A percentile compares a stretch with the other conserved stretches of the same genome.
These are phyloP conservation scores for Microctonus hyperodae DNA, from an alignment of 2,888 invertebrate species.

Conservation along the genomic window DNA sequence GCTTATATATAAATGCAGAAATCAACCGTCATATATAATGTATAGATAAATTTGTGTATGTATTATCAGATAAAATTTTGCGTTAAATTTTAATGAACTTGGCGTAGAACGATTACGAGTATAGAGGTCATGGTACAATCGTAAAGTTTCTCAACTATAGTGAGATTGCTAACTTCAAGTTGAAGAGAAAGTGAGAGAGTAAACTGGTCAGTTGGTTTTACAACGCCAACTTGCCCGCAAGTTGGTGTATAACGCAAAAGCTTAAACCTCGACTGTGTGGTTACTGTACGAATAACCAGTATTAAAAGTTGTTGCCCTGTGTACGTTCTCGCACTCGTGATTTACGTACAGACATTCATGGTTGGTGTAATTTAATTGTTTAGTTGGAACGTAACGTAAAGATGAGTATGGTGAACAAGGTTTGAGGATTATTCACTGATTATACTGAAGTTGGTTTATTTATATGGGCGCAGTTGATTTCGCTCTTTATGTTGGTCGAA, in stretches of 20 bases:
- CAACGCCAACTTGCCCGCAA: conserved; percentile 31
- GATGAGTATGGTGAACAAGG: conserved; percentile 36
- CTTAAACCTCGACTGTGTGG: neutral
- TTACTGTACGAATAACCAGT: conserved; percentile 27
- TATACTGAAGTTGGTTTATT: conserved; percentile 29
- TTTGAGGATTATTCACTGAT: conserved; percentile 15
- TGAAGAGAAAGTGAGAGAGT: conserved; percentile 17
- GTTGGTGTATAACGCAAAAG: conserved; percentile 22
- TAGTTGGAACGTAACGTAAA: conserved; percentile 48
- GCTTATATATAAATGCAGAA: neutral
- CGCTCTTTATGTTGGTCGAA: neutral
- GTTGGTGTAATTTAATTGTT: conserved; percentile 55
- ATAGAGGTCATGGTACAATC: conserved; percentile 21
- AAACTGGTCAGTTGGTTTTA: conserved; percentile 28
- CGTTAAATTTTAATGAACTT: conserved; percentile 20
- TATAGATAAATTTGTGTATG: too few species aligned
- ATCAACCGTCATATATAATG: neutral
- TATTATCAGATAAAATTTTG: conserved; percentile 7
- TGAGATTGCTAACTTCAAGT: neutral
- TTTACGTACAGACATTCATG: conserved; percentile 49
- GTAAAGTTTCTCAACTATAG: conserved; percentile 28
- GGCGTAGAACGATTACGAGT: neutral
- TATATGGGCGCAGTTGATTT: conserved; percentile 10
- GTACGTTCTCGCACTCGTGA: conserved; percentile 38
- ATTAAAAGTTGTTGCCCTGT: conserved; percentile 32